Evolutionary conservation across 2,113 vertebrate genomes (phyloP).

Genomic region (Xenopus tropicalis): UCB_Xtro_10.0 CM004452.2:32031001-32031500

Average conservation of each 20-base stretch:
- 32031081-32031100: background rate
- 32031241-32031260: conserved; percentile 84
- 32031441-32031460: too few species aligned
- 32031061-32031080: background rate
- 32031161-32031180: too few species aligned
- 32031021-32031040: conserved; percentile 79
- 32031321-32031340: conserved; percentile 60
- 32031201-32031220: conserved; percentile 51
- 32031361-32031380: too few species aligned
- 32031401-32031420: too few species aligned
- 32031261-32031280: conserved; percentile 89
- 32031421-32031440: too few species aligned
- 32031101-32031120: too few species aligned
- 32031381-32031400: too few species aligned
- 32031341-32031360: background rate
- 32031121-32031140: too few species aligned
- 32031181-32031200: too few species aligned
- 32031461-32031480: too few species aligned
- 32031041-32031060: conserved; percentile 75
- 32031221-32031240: conserved; percentile 97
- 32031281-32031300: conserved; percentile 93
- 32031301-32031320: conserved; percentile 90
- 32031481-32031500: too few species aligned
- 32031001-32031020: conserved; percentile 77
- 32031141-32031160: too few species aligned